These are phyloP conservation scores for Dreissena rostriformis DNA, from an alignment of 1,140 invertebrate species.

Conservation along the genomic window DNA sequence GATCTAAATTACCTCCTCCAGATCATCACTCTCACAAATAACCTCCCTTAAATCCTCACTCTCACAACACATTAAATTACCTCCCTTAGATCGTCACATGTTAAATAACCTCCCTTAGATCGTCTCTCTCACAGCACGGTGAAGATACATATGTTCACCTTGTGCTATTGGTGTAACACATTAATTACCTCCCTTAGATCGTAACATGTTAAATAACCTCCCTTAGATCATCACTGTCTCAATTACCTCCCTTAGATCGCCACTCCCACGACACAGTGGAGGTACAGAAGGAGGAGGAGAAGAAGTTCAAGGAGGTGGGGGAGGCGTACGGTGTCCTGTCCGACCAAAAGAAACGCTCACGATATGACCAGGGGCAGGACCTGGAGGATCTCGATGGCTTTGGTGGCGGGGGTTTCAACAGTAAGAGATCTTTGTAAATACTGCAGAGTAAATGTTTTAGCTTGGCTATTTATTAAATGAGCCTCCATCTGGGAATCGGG, in stretches of 20 bases:
- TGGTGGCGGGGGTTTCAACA: neutral
- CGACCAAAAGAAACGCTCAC: conserved; percentile 78
- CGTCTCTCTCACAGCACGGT: no score
- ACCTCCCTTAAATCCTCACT: no score
- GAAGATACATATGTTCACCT: no score
- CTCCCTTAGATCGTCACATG: no score
- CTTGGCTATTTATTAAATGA: neutral
- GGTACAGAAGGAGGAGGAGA: conserved; percentile 94
- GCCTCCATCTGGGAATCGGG: neutral
- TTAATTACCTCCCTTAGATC: no score
- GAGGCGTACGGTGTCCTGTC: conserved; percentile 80
- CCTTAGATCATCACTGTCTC: no score
- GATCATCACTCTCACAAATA: no score
- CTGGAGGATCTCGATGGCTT: conserved; percentile 76
- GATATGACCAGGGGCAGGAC: conserved; percentile 80
- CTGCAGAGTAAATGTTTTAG: neutral
- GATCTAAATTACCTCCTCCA: no score
- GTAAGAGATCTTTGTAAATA: neutral
- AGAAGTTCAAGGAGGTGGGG: conserved; percentile 82
- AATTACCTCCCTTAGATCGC: conserved; percentile 85
- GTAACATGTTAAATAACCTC: no score
- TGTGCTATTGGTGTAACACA: no score
- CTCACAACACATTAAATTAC: no score
- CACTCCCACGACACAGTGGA: conserved; percentile 92
- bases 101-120: no score